phyloP scores from a whole-genome alignment of 2,797 vertebrate genomes.

The Paramormyrops hopkinsi region DNA sequence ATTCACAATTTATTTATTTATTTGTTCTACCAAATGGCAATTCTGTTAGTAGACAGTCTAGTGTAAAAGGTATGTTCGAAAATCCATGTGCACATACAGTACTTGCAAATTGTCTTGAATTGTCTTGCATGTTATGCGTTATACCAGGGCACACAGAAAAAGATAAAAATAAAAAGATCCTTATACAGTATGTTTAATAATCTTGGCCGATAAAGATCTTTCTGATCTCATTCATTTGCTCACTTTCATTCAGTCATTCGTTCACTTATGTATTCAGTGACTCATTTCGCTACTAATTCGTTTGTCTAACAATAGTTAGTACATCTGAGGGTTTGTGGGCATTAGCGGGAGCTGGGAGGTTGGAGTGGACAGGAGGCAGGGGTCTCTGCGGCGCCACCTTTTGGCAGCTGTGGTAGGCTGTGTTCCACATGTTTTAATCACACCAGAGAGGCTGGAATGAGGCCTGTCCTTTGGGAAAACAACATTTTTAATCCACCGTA shows the following conservation, averaged over 20 bases:
- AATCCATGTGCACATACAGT: background rate
- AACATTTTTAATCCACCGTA: background rate
- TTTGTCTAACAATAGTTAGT: background rate
- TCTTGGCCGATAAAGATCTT: background rate
- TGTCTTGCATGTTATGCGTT: background rate
- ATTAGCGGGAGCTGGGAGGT: background rate
- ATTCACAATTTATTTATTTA: background rate
- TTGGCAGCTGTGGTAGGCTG: background rate
- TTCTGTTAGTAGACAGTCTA: background rate
- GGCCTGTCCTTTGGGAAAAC: background rate
- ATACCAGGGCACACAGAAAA: background rate
- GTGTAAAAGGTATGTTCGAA: background rate
- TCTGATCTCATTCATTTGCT: background rate
- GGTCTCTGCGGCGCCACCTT: background rate
- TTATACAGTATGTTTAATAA: background rate
- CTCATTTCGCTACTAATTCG: background rate
- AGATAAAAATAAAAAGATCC: background rate
- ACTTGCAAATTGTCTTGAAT: background rate
- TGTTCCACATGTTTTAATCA: background rate
- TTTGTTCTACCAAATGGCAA: background rate
- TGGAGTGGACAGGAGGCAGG: background rate
- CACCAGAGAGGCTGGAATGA: background rate
- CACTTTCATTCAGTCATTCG: background rate
- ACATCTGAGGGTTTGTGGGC: background rate
- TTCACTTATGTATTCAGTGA: background rate